Evolutionary conservation across 2,888 invertebrate genomes (phyloP).

Genomic region (Apamea monoglypha): DNA sequence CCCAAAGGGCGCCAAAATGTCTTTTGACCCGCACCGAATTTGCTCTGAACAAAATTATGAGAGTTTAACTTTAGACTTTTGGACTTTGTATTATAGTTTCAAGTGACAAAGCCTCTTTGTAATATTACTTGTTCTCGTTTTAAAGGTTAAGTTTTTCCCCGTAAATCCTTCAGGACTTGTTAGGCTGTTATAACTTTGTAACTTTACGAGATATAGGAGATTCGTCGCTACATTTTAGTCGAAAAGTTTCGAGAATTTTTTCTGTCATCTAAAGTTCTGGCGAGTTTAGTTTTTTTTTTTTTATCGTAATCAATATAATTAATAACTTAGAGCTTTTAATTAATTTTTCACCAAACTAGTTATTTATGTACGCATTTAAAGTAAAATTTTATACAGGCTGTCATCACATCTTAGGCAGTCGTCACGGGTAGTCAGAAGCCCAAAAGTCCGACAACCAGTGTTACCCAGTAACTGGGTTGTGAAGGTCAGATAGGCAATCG

Average conservation of each 20-base stretch:
- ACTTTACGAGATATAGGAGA: not conserved
- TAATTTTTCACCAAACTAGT: not conserved
- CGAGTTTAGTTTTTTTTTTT: not conserved
- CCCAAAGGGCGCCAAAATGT: constrained; percentile 21
- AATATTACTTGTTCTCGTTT: constrained; percentile 13
- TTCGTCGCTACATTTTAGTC: constrained; percentile 6
- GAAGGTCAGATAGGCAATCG: no score
- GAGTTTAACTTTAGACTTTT: constrained; percentile 1
- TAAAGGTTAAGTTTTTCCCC: constrained; percentile 7
- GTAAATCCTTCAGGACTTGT: constrained; percentile 22
- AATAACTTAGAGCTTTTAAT: not conserved
- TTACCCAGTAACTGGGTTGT: no score
- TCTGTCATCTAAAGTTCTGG: not conserved
- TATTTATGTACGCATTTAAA: not conserved
- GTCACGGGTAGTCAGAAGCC: no score
- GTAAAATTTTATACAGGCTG: no score
- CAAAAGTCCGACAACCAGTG: no score
- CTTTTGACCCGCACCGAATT: constrained; percentile 21
- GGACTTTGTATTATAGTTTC: constrained; percentile 31
- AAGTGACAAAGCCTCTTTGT: constrained; percentile 31
- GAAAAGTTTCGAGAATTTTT: not conserved
- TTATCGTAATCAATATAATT: not conserved
- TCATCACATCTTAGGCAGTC: no score
- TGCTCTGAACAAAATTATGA: constrained; percentile 20
- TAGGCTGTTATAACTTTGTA: constrained; percentile 26